A percentile compares a stretch with the other conserved stretches of the same genome.
Evolutionary conservation across 2,888 invertebrate genomes (phyloP).

Genomic region (Gastrophysa polygoni): DNA sequence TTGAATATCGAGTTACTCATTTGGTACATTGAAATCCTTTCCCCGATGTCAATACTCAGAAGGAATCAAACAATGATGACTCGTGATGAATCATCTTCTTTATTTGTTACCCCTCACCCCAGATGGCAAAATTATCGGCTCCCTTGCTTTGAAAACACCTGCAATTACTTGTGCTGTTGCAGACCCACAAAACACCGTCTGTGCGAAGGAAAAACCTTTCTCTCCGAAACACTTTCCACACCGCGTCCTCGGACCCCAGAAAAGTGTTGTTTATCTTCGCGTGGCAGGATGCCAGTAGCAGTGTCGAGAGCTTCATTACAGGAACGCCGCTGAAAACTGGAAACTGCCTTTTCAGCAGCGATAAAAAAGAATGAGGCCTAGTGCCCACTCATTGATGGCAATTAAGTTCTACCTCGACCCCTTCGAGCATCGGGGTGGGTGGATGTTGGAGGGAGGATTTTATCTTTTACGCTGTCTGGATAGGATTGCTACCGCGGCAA

Average conservation of each 20-base stretch:
- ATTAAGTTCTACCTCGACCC: neutral
- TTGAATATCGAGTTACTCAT: too few relatives aligned
- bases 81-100: too few relatives aligned
- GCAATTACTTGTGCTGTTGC: conserved; percentile 7
- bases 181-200: neutral
- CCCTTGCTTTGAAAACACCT: neutral
- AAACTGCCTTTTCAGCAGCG: conserved; percentile 13
- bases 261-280: conserved; percentile 9
- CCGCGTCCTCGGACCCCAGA: too few relatives aligned
- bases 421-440: neutral
- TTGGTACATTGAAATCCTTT: too few relatives aligned
- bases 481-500: neutral
- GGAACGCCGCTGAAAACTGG: neutral
- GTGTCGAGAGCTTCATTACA: neutral
- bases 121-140: too few relatives aligned
- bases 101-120: too few relatives aligned
- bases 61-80: too few relatives aligned
- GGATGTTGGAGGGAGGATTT: too few relatives aligned
- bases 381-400: neutral
- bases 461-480: neutral
- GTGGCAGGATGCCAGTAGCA: conserved; percentile 11
- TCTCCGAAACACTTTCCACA: too few relatives aligned
- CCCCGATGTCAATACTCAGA: too few relatives aligned
- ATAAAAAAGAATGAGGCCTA: conserved; percentile 3
- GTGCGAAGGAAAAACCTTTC: too few relatives aligned